Percentiles rank a stretch among this genome's conserved stretches.
These are phyloP conservation scores for Epistrophella euchroma DNA, from an alignment of 2,888 invertebrate species.

Conservation along the genomic window DNA sequence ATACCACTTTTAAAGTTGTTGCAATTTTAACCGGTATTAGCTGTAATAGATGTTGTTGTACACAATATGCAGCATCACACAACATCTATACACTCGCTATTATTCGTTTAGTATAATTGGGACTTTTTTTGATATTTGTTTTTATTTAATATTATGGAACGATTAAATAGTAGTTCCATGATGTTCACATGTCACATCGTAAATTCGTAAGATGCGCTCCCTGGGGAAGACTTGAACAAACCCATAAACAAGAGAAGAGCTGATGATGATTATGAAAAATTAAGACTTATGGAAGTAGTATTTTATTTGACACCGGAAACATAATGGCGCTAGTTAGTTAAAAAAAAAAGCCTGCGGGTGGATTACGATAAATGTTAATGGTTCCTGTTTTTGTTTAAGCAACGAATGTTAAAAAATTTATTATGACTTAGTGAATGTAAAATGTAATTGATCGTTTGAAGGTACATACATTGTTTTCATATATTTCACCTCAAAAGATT, in stretches of 20 bases:
- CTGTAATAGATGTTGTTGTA: slow-evolving; percentile 74
- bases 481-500: too few relatives aligned
- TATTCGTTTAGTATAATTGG: slow-evolving; percentile 51
- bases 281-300: slow-evolving; percentile 12
- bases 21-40: slow-evolving; percentile 73
- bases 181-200: slow-evolving; percentile 67
- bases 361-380: slow-evolving; percentile 23
- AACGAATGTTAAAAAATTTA: too few relatives aligned
- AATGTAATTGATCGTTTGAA: too few relatives aligned
- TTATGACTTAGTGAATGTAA: neutral
- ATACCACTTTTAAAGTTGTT: slow-evolving; percentile 54
- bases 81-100: neutral
- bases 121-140: neutral
- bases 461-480: too few relatives aligned
- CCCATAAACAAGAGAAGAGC: neutral
- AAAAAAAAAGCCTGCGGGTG: slow-evolving; percentile 48
- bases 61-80: slow-evolving; percentile 30
- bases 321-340: slow-evolving; percentile 52
- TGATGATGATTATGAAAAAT: slow-evolving; percentile 10
- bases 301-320: slow-evolving; percentile 65
- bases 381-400: slow-evolving; percentile 16
- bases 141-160: slow-evolving; percentile 18
- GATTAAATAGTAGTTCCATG: slow-evolving; percentile 58
- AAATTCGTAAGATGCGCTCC: slow-evolving; percentile 51
- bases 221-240: slow-evolving; percentile 13